Conservation (phyloP, 1,140 invertebrate species). For the Platyura marginata region DNA sequence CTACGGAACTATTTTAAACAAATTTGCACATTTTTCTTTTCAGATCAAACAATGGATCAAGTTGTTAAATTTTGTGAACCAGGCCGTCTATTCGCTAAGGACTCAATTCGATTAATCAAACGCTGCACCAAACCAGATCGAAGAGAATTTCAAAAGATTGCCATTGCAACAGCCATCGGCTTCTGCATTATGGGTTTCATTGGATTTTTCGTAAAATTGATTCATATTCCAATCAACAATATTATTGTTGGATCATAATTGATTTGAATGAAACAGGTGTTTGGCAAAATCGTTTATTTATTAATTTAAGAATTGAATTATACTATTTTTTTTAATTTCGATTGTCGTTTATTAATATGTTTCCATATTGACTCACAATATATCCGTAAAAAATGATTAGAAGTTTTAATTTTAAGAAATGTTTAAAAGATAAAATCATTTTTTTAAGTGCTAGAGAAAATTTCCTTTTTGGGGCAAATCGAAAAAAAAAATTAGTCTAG, state of each 20-base stretch:
- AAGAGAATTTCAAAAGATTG: slow-evolving; percentile 99
- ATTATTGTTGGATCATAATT: slow-evolving; percentile 88
- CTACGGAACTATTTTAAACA: no score
- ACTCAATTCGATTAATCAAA: slow-evolving; percentile 92
- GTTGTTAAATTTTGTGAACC: slow-evolving; percentile 89
- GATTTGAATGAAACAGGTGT: no score
- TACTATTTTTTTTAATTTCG: background rate
- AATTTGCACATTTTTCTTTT: no score
- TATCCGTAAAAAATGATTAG: background rate
- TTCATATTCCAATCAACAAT: slow-evolving; percentile 99
- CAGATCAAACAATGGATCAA: slow-evolving; percentile 99
- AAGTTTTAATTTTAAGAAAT: no score
- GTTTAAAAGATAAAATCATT: background rate
- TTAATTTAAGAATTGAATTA: background rate
- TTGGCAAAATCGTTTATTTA: slow-evolving; percentile 3
- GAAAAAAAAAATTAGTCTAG: no score
- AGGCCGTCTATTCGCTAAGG: slow-evolving; percentile 89
- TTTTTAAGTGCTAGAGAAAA: no score
- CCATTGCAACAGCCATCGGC: slow-evolving; percentile 96
- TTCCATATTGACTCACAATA: background rate
- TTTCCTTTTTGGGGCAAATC: no score
- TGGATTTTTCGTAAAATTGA: slow-evolving; percentile 98
- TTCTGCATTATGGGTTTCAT: slow-evolving; percentile 99
- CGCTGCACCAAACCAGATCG: slow-evolving; percentile 98
- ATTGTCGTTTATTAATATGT: background rate